Evolutionary conservation across 2,797 vertebrate genomes (phyloP).

Genomic region (Coracias cyanogaster): DNA sequence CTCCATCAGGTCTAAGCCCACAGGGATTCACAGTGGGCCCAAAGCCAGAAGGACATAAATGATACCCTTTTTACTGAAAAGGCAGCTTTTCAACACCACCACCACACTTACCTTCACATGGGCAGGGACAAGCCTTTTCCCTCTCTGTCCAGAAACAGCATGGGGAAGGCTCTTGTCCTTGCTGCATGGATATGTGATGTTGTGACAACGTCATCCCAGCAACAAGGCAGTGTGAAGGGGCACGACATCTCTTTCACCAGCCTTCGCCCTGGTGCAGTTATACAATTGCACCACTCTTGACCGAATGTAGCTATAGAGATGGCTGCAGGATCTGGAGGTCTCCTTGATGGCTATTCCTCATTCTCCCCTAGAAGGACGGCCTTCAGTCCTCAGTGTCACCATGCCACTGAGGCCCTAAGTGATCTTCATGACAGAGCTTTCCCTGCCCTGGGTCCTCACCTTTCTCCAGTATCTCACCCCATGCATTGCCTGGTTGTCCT

Average conservation of each 20-base stretch:
- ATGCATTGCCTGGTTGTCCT: neutral
- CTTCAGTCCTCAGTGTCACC: neutral
- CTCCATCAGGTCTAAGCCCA: neutral
- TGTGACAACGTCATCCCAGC: neutral
- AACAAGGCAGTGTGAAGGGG: neutral
- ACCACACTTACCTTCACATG: neutral
- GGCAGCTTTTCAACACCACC: neutral
- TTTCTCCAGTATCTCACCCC: neutral
- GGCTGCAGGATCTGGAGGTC: neutral
- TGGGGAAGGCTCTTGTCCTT: neutral
- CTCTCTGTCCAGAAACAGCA: neutral
- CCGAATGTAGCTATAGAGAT: neutral
- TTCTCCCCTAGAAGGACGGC: neutral
- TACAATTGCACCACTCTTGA: neutral
- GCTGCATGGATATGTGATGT: too few species aligned
- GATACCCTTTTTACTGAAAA: neutral
- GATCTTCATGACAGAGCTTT: neutral
- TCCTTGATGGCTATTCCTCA: neutral
- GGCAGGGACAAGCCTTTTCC: neutral
- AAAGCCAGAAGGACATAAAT: neutral
- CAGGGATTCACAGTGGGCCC: neutral
- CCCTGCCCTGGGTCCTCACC: neutral
- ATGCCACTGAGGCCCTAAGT: neutral
- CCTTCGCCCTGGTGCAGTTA: neutral
- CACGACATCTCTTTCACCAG: neutral